These are phyloP conservation scores for Dinocampus coccinellae DNA, from an alignment of 2,888 invertebrate genomes.

Conservation along the genomic window DNA sequence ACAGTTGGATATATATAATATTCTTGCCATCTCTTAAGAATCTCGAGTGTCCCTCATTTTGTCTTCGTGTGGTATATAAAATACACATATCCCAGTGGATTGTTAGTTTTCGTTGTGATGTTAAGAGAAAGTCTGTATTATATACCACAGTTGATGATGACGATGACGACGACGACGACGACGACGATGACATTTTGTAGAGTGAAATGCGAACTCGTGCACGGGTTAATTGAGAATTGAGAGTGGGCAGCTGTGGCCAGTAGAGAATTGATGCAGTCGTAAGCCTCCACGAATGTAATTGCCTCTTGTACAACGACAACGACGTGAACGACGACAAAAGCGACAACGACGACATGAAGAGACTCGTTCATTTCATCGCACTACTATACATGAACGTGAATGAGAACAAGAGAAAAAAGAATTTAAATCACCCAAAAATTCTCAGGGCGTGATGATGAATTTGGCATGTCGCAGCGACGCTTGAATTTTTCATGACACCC, in stretches of 20 bases:
- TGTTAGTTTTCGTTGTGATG: conserved; percentile 13
- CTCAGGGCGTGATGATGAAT: conserved; percentile 30
- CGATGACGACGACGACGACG: background rate
- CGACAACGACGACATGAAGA: background rate
- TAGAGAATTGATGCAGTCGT: background rate
- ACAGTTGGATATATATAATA: background rate
- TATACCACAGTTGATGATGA: background rate
- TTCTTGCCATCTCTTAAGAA: background rate
- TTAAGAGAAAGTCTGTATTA: conserved; percentile 29
- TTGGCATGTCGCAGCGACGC: conserved; percentile 31
- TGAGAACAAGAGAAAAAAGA: background rate
- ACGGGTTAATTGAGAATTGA: conserved; percentile 18
- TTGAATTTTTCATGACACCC: conserved; percentile 47
- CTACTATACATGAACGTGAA: background rate
- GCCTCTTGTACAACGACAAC: background rate
- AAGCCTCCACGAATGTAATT: conserved; percentile 30
- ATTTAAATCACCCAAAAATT: conserved; percentile 21
- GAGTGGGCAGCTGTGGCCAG: background rate
- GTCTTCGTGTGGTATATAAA: background rate
- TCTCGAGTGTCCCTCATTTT: background rate
- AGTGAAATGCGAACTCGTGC: conserved; percentile 23
- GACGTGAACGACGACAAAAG: background rate
- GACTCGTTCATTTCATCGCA: background rate
- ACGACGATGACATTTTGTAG: background rate
- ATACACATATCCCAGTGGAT: background rate